phyloP scores from a whole-genome alignment of 1,140 invertebrate species.

The Drosophila elegans region DNA sequence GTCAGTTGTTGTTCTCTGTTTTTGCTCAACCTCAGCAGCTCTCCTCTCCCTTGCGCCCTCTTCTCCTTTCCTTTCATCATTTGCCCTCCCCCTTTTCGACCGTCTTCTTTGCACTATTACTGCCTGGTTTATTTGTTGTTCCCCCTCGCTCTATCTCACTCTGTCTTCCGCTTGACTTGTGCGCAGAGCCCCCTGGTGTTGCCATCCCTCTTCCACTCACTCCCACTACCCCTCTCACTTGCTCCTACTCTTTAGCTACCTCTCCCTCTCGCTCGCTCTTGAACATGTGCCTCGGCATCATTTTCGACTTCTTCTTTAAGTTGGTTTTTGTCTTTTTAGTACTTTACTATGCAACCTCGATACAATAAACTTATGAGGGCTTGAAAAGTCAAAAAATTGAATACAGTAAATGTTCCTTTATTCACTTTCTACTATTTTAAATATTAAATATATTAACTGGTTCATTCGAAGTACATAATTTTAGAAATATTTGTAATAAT shows the following conservation, averaged over 20 bases:
- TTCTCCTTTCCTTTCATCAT: slow-evolving; percentile 20
- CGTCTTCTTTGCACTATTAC: slow-evolving; percentile 43
- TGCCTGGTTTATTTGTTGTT: slow-evolving; percentile 39
- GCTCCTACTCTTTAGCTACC: slow-evolving; percentile 6
- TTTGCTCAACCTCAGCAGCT: slow-evolving; percentile 41
- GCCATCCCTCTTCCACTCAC: slow-evolving; percentile 7
- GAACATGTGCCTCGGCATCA: slow-evolving; percentile 47
- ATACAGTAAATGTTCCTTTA: too few species aligned
- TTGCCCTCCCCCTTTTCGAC: slow-evolving; percentile 5
- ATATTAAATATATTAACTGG: too few species aligned
- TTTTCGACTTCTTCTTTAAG: slow-evolving; percentile 46
- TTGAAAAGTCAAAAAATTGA: too few species aligned
- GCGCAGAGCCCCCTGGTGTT: slow-evolving; percentile 31
- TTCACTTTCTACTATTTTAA: too few species aligned
- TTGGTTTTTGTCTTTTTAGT: slow-evolving; percentile 50
- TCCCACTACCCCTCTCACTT: not conserved
- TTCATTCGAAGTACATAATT: slow-evolving; percentile 6
- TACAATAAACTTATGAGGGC: not conserved
- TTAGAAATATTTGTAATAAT: slow-evolving; percentile 33
- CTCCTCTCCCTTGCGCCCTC: slow-evolving; percentile 1
- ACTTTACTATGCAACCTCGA: slow-evolving; percentile 53
- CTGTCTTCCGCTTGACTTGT: slow-evolving; percentile 46
- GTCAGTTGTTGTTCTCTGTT: slow-evolving; percentile 59
- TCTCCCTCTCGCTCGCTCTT: slow-evolving; percentile 36
- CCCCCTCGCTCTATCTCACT: slow-evolving; percentile 1